Evolutionary conservation across 2,113 vertebrate species (phyloP).

Genomic region (Ictalurus furcatus): DNA sequence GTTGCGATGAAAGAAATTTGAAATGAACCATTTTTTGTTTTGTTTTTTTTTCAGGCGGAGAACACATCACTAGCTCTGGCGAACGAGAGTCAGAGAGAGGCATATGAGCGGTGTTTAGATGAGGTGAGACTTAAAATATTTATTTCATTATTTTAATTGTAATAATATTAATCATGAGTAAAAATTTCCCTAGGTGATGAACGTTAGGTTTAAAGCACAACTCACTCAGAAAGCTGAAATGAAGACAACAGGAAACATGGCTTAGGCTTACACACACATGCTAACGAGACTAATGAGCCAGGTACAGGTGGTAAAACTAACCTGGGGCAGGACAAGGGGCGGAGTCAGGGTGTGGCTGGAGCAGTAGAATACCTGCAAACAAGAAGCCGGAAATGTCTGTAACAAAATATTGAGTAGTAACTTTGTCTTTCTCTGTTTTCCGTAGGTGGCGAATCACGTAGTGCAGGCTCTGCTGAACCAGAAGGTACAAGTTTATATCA

Average conservation of each 20-base stretch:
- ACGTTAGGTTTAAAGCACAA: not conserved
- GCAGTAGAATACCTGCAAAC: not conserved
- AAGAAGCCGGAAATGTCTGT: not conserved
- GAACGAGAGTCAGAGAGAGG: conserved; percentile 83
- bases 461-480: conserved; percentile 95
- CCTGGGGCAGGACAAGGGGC: not conserved
- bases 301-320: not conserved
- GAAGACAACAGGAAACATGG: not conserved
- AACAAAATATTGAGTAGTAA: not conserved
- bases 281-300: not conserved
- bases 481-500: conserved; percentile 76
- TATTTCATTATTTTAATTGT: not conserved
- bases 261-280: not conserved
- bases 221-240: not conserved
- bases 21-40: not conserved
- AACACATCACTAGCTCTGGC: conserved; percentile 79
- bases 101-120: conserved; percentile 80
- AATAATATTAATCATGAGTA: not conserved
- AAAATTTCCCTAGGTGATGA: not conserved
- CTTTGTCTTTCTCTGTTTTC: not conserved
- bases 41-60: conserved; percentile 69
- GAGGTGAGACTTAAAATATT: conserved; percentile 69
- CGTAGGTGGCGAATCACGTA: conserved; percentile 92
- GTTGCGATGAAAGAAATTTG: not conserved
- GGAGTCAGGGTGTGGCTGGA: not conserved